Evolutionary conservation across 2,888 invertebrate species (phyloP), one percentile per base, ranked within the genome.

Genomic region (Tineola bisselliella): DNA sequence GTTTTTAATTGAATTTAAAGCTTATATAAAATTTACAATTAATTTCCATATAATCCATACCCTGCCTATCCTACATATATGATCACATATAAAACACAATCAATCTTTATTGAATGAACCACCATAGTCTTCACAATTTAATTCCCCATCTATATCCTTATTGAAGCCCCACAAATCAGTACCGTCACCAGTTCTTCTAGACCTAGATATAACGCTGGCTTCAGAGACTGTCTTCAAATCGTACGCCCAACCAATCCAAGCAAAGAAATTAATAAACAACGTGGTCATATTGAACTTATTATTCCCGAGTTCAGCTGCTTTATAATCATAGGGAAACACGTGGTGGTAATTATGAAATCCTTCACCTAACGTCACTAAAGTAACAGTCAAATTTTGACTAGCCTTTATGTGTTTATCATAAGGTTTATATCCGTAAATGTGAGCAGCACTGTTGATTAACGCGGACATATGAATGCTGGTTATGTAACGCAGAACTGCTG

Each of bases 361-460:
- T 69, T 79, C 79, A 0, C 79, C 77, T 4, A 69, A 63, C 0
- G 72, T 64, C 0, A 64, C 38, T 0, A 75, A 1, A 0, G 70
- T 66, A 0, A 73, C 69, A 0, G 62, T 10, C 0, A 65, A 3
- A 44, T 71, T 77, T 62, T 79, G 70, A 0, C 64, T 63, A 1
- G 79, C 69, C 18, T 64, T 10, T 19, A 80, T 72, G 6, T 61
- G 65, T 65, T 70, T 74, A 62, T 91, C 81, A 60, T 87, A 88
- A 25, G 87, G 83, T 59, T 75, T 79, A 44, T 74, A 69, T 0
- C 87, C 87, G 75, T 76, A 87, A 30, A 77, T 69, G 70, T 92
- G 91, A 12, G 91, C 91, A 1, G 86, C 88, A 65, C 90, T 90
- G 76, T 92, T 92, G 1, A 92, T 89, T n/a, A 89, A 74, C 87